Percentiles rank a stretch among this genome's conserved stretches.
Evolutionary conservation across 92 coral and sea anemone species (phyloP).

Genomic region (Hydrozoanthus gracilis): DNA sequence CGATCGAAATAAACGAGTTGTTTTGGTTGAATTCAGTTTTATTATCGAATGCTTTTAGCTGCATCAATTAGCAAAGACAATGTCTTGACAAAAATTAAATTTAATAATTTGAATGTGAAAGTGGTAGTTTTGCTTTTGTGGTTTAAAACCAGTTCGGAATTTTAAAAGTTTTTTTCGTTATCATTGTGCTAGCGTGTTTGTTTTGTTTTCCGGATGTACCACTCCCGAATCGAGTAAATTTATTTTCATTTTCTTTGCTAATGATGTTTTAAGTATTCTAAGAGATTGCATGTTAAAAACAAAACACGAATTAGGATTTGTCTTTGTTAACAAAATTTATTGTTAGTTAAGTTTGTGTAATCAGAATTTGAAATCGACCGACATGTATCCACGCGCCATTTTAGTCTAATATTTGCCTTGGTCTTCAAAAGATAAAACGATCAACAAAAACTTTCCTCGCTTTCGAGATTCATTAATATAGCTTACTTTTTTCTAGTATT

Average conservation of each 20-base stretch:
- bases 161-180: background rate
- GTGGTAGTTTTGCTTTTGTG: background rate
- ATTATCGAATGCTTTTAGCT: too few relatives aligned
- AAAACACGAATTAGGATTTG: background rate
- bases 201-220: background rate
- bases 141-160: background rate
- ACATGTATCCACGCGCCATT: slow-evolving; percentile 6
- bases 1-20: too few relatives aligned
- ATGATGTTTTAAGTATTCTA: background rate
- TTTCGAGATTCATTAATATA: background rate
- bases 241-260: background rate
- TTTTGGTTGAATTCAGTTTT: too few relatives aligned
- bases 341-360: background rate
- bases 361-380: background rate
- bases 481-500: background rate
- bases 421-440: background rate
- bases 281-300: too few relatives aligned
- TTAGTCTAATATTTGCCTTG: background rate
- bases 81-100: background rate
- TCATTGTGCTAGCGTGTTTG: background rate
- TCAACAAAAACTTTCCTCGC: too few relatives aligned
- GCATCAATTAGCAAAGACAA: background rate
- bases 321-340: background rate
- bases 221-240: background rate
- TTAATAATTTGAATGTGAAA: background rate